A percentile compares a stretch with the other conserved stretches of the same genome.
phyloP scores from a whole-genome alignment of 2,113 vertebrate genomes.

The Brachypteracias leptosomus region DNA sequence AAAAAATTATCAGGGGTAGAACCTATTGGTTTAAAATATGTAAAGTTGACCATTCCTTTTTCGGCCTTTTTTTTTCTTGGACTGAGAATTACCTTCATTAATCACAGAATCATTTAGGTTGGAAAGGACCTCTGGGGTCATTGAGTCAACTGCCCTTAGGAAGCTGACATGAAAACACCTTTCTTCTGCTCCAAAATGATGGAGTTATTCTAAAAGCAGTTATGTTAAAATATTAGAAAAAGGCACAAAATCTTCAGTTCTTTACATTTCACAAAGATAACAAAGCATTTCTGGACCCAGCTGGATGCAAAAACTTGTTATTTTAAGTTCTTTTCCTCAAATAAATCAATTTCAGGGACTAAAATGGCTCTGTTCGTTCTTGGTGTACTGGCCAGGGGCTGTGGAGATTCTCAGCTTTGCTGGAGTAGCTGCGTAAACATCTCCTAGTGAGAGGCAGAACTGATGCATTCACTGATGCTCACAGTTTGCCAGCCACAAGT shows the following conservation, averaged over 20 bases:
- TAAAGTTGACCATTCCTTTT: not conserved
- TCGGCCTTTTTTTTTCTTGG: not conserved
- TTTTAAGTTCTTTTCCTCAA: not conserved
- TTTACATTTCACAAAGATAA: not conserved
- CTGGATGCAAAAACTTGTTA: not conserved
- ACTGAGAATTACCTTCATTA: too few species aligned
- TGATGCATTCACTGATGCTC: accelerated
- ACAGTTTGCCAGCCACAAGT: not conserved
- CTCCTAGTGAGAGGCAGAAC: not conserved
- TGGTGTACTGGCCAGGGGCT: not conserved
- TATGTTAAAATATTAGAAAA: not conserved
- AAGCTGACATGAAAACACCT: not conserved
- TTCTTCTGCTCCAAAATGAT: not conserved
- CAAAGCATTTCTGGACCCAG: not conserved
- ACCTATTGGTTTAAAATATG: not conserved
- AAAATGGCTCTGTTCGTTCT: not conserved
- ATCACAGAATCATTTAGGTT: too few species aligned
- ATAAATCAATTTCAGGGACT: not conserved
- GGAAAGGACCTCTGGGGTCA: too few species aligned
- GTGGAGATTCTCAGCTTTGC: accelerated
- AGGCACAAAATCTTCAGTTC: not conserved
- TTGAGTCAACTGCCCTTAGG: not conserved
- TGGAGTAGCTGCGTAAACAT: not conserved
- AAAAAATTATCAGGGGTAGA: not conserved
- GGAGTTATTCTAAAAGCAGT: not conserved